phyloP scores from a whole-genome alignment of 2,888 invertebrate species.

The Drosophila kanekoi region DNA sequence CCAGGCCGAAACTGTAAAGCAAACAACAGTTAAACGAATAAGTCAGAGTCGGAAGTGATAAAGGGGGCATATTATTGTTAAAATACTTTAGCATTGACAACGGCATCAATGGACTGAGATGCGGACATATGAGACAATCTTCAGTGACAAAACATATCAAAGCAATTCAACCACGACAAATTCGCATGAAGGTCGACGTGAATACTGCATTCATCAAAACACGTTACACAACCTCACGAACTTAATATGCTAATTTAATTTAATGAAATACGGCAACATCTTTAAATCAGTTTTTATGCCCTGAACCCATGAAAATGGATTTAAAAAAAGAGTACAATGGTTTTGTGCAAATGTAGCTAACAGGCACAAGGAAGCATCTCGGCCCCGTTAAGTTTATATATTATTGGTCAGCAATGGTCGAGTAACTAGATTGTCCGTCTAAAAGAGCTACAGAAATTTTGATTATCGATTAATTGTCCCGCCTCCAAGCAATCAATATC shows the following conservation, averaged over 20 bases:
- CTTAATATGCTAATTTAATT: slow-evolving; percentile 62
- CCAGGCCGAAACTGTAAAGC: slow-evolving; percentile 82
- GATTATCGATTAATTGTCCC: too few relatives aligned
- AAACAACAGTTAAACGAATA: not conserved
- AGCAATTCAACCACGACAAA: slow-evolving; percentile 29
- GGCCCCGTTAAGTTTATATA: too few relatives aligned
- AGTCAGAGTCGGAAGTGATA: slow-evolving; percentile 28
- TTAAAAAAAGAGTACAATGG: too few relatives aligned
- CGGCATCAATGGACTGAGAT: slow-evolving; percentile 55
- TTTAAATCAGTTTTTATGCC: not conserved
- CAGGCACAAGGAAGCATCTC: not conserved
- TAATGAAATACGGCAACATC: slow-evolving; percentile 51
- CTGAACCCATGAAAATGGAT: not conserved
- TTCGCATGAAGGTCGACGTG: slow-evolving; percentile 73
- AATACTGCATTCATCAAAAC: slow-evolving; percentile 32
- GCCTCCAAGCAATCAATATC: too few relatives aligned
- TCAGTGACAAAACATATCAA: slow-evolving; percentile 25
- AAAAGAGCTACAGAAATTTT: too few relatives aligned
- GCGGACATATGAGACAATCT: slow-evolving; percentile 13
- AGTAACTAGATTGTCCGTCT: too few relatives aligned
- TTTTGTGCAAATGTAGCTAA: not conserved
- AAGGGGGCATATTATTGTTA: not conserved
- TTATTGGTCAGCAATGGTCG: too few relatives aligned
- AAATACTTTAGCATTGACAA: slow-evolving; percentile 66
- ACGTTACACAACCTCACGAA: slow-evolving; percentile 39